Percentiles rank a stretch among this genome's conserved stretches.
Evolutionary conservation across 1,140 invertebrate species (phyloP).

Genomic region (Pseudoatta argentina): DNA sequence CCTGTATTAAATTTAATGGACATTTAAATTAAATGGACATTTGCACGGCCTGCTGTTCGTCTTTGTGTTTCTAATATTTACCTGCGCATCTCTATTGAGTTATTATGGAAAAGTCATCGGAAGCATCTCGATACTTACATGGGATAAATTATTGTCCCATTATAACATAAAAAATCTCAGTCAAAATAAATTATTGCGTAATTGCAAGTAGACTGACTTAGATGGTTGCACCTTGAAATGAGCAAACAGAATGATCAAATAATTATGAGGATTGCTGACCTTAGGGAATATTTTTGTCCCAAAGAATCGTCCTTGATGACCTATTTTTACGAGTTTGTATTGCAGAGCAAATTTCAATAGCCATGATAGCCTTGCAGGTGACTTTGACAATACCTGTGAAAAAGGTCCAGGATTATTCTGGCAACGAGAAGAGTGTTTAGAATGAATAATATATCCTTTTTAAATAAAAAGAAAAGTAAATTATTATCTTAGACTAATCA

Average conservation of each 20-base stretch:
- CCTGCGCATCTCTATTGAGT: background rate
- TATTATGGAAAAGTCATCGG: background rate
- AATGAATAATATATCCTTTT: background rate
- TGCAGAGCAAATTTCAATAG: background rate
- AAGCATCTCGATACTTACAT: background rate
- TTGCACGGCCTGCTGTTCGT: background rate
- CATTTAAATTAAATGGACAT: background rate
- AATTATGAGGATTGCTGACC: slow-evolving; percentile 14
- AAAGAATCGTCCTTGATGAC: slow-evolving; percentile 6
- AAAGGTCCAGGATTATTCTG: background rate
- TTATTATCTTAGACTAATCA: background rate
- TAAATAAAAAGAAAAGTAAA: background rate
- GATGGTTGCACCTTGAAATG: background rate
- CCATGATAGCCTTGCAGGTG: background rate
- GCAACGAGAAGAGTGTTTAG: background rate
- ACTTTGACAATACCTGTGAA: background rate
- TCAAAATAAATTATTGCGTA: slow-evolving; percentile 79
- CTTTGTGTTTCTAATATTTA: background rate
- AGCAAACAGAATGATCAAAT: background rate
- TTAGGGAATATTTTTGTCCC: background rate
- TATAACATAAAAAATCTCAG: slow-evolving; percentile 65
- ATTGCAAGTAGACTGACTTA: background rate
- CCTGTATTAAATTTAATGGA: no score
- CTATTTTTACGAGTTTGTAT: background rate
- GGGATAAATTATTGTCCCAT: slow-evolving; percentile 63